Conservation (phyloP, 2,113 vertebrate genomes). For the Charadrius vociferus region DNA sequence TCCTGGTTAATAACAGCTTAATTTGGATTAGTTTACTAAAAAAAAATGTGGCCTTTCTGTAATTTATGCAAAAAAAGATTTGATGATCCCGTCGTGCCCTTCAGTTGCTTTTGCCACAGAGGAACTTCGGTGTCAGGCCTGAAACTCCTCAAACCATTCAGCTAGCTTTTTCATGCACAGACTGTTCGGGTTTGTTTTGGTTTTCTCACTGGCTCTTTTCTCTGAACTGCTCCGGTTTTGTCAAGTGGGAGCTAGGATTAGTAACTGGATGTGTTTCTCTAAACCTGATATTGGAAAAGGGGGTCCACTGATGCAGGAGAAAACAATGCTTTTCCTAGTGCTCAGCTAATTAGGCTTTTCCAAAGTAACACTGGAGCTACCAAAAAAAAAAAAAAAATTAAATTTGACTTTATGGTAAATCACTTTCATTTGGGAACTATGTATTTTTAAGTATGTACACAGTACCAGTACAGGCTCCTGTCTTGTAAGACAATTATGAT, state of each 20-base stretch:
- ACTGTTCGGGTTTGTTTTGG: not conserved
- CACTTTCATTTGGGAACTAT: not conserved
- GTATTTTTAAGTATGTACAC: fast-evolving
- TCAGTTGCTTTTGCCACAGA: not conserved
- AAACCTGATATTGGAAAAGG: not conserved
- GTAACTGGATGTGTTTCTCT: not conserved
- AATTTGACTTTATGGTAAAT: not conserved
- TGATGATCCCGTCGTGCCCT: not conserved
- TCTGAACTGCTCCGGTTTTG: not conserved
- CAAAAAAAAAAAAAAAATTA: too few relatives aligned
- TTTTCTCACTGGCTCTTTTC: not conserved
- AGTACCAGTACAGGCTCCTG: not conserved
- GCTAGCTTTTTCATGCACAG: not conserved
- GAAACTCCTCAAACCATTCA: not conserved
- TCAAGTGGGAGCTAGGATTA: not conserved
- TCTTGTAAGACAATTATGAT: not conserved
- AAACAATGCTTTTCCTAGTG: not conserved
- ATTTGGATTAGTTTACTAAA: not conserved
- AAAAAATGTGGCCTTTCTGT: not conserved
- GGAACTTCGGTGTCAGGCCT: not conserved
- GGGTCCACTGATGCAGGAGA: not conserved
- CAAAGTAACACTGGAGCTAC: not conserved
- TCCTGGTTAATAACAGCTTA: not conserved
- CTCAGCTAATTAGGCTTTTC: not conserved
- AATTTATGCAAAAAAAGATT: not conserved